Conservation (phyloP, 2,888 invertebrate species). For the Ophion slaviceki region DNA sequence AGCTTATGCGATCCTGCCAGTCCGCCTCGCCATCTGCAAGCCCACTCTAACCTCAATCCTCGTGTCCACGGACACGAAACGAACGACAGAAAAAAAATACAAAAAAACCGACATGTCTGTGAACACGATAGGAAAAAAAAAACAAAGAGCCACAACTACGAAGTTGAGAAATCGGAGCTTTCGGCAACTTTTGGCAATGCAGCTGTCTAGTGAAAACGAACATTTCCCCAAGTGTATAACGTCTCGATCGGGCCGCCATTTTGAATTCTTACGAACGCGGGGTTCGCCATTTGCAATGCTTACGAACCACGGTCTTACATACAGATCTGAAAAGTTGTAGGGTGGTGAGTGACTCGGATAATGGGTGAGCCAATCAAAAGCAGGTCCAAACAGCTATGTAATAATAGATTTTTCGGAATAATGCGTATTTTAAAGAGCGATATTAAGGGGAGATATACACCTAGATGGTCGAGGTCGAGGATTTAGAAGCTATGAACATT, state of each 20-base stretch:
- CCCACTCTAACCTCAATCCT: constrained; percentile 33
- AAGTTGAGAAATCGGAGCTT: neutral
- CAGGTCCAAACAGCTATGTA: no score
- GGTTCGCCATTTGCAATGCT: neutral
- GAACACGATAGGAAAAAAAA: neutral
- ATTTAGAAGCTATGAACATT: no score
- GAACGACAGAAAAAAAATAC: neutral
- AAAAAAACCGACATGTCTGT: neutral
- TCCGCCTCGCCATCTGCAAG: constrained; percentile 90
- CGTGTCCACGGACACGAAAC: neutral
- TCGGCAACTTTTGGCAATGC: neutral
- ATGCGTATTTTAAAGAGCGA: no score
- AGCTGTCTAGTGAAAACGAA: neutral
- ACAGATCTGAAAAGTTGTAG: no score
- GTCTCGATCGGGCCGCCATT: neutral
- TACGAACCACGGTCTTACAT: no score
- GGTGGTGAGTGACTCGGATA: no score
- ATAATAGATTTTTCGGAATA: no score
- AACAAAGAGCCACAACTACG: neutral
- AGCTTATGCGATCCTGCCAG: constrained; percentile 97
- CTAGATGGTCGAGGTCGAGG: no score
- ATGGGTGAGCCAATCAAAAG: no score
- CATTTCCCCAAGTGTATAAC: neutral
- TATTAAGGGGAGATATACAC: no score
- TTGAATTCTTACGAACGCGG: neutral